Evolutionary conservation across 2,888 invertebrate species (phyloP), one percentile per base, ranked within the genome.

Genomic region (Amphipoea lucens): DNA sequence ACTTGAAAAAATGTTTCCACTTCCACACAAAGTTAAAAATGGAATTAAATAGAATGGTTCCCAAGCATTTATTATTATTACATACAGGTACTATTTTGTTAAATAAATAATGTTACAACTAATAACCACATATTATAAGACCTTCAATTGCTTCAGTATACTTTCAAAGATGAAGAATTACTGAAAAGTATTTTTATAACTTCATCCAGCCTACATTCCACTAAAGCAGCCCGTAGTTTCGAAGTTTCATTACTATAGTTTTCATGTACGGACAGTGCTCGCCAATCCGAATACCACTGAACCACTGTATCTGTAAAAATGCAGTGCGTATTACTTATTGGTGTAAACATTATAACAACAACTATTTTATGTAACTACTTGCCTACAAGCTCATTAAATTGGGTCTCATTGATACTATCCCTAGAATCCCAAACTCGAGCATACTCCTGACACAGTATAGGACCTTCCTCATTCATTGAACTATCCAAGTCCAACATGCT

Each of bases 241-340:
- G 79, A 76, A 81, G 88, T 91, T 67, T 92, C 92, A 81, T 89
- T 93, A 60, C 82, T 91, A 74, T 84, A 85, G 79, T 91, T 92
- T 72, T 91, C 92, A 51, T 92, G 92, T 54, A 95, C 79, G 14
- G 94, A 92, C 29, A 96, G 82, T 75, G 90, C 87, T 63, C 92
- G 91, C 94, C 94, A 96, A 82, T 96, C 96, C 29, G 83, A 84
- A 89, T 95, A 95, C 96, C 96, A 97, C 81, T 95, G 94, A 48
- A 93, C 82, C 40, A 96, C 89, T 54, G 91, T 93, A 54, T 92
- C 96, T 96, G 92, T 62, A 93, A 76, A 76, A 75, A 70, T 36
- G 12, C 48, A 60, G 51, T 23, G 17, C 3, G 0, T 51, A 5
- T 51, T 17, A 42, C 20, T 14, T 54, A 65, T 57, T 20, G 48